A percentile compares a stretch with the other conserved stretches of the same genome.
Conservation (phyloP, 2,113 vertebrate species). For the Fulica atra region DNA sequence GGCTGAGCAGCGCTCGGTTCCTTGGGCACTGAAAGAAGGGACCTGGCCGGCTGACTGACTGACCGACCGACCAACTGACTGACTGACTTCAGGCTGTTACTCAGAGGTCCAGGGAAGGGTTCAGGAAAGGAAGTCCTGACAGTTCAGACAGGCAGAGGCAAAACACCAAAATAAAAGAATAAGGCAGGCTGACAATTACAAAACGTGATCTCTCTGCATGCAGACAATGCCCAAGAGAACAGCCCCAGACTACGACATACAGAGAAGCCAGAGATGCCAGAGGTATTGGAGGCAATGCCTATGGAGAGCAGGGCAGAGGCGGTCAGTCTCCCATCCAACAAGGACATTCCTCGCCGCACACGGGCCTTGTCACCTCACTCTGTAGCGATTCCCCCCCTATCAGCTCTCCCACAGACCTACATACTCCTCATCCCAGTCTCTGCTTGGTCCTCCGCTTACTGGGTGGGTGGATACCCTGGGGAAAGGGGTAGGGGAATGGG, state of each 20-base stretch:
- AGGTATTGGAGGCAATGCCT: slow-evolving; percentile 21
- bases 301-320: slow-evolving; percentile 50
- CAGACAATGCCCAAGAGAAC: slow-evolving; percentile 75
- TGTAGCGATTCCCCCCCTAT: not conserved
- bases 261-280: slow-evolving; percentile 70
- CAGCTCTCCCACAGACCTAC: not conserved
- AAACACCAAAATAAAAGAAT: slow-evolving; percentile 39
- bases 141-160: slow-evolving; percentile 63
- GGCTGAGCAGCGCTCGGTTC: slow-evolving; percentile 25
- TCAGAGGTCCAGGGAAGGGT: slow-evolving; percentile 28
- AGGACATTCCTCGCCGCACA: slow-evolving; percentile 2
- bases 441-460: not conserved
- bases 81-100: not conserved
- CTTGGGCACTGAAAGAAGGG: not conserved
- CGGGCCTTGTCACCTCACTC: not conserved
- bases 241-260: slow-evolving; percentile 76
- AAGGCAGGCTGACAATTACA: slow-evolving; percentile 53
- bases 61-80: too few species aligned
- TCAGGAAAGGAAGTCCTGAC: slow-evolving; percentile 58
- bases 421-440: not conserved
- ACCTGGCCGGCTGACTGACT: not conserved
- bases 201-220: slow-evolving; percentile 61
- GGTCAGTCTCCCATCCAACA: slow-evolving; percentile 6
- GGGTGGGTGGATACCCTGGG: rapidly evolving
- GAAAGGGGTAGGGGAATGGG: not conserved